Evolutionary conservation across 2,888 invertebrate species (phyloP).

Genomic region (Heteromurus nitidus): DNA sequence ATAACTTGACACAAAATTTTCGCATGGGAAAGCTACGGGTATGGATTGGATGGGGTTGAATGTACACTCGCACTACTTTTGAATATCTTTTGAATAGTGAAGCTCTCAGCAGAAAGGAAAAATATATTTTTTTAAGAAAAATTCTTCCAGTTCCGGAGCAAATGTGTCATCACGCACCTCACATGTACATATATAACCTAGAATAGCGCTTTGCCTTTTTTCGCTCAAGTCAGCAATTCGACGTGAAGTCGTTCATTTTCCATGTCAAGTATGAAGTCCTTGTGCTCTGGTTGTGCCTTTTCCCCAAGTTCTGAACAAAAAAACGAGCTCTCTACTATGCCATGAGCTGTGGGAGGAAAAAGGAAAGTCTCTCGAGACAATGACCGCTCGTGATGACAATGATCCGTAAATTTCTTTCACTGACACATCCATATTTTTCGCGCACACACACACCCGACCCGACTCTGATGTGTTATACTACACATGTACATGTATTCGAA

Average conservation of each 20-base stretch:
- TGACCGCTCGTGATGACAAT: conserved; percentile 58
- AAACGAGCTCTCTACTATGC: no score
- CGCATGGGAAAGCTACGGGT: no score
- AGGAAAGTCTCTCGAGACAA: conserved; percentile 49
- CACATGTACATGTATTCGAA: no score
- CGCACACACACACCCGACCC: conserved; percentile 5
- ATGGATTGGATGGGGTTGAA: no score
- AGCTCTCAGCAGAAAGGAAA: no score
- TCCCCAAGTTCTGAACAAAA: conserved; percentile 10
- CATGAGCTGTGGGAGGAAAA: conserved; percentile 25
- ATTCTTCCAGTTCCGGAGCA: no score
- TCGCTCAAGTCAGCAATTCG: conserved; percentile 34
- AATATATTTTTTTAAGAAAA: no score
- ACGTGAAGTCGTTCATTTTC: conserved; percentile 31
- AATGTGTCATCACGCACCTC: conserved; percentile 14
- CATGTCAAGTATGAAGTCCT: conserved; percentile 31
- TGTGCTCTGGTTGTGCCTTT: no score
- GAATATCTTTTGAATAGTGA: no score
- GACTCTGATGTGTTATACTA: no score
- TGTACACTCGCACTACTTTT: no score
- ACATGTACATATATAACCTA: background rate
- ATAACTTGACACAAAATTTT: no score
- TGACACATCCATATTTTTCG: conserved; percentile 49
- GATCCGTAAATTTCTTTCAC: conserved; percentile 50
- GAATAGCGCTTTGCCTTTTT: conserved; percentile 6